Base-by-base conservation (phyloP, 1,140 invertebrate species). In the Pseudobourletiella spinata region DNA sequence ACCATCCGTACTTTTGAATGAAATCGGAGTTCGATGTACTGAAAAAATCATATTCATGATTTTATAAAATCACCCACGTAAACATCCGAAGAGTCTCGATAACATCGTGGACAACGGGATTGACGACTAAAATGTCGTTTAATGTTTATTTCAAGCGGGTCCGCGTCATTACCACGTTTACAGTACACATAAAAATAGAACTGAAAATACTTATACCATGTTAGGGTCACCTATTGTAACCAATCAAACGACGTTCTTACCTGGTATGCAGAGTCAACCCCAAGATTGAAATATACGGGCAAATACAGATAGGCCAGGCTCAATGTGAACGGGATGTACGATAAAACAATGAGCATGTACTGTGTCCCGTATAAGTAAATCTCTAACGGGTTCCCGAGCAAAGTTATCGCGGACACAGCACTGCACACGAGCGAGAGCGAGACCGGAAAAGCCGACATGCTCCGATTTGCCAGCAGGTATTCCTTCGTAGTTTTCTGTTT, bases 241-340 rank as follows among this genome's bases (percentile, higher is more conserved):
- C 32, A 30, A 18, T 16, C n/a, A 1, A 78, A 58, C 46, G 55
- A 64, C 64, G 11, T 50, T 32, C 42, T 22, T 6, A 32, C 22
- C 83, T 94, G 88, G 73, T 92, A 95, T 52, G 86, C 88, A 16
- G 89, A 88, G 11, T 89, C 94, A 48, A 95, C 74, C 63, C 87
- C 80, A 16, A 96, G 79, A 67, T 87, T 84, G 80, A 90, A 91
- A 73, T 88, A 96, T 0, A 96, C 86, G 0, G 93, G 93, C 29
- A 57, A 8, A 15, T 18, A 22, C 18, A 32, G 14, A 16, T 24
- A 61, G 11, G 29, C 39, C 16, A 56, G 20, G 20, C 6, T n/a
- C 25, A 57, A 20, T 20, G 20, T 46, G 42, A 63, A 18, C 59
- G 25, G 48, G 44, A 39, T 29, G 30, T 39, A 14, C 22, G 8